Evolutionary conservation across 2,888 invertebrate species (phyloP).

Genomic region (Eledona agricola): DNA sequence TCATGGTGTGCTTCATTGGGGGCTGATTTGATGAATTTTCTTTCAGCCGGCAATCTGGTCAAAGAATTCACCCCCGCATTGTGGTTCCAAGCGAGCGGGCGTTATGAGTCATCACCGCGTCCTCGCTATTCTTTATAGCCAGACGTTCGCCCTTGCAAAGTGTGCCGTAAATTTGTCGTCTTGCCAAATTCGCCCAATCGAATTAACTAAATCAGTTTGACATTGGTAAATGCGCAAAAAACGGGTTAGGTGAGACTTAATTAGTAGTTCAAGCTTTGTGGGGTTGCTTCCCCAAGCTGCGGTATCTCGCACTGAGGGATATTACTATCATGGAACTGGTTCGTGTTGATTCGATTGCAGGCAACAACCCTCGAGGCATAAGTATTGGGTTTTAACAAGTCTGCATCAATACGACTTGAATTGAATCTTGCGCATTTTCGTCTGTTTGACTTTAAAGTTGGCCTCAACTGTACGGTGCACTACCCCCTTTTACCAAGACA

Average conservation of each 20-base stretch:
- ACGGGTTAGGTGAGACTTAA: conserved; percentile 26
- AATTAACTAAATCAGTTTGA: conserved; percentile 18
- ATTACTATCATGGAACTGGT: conserved; percentile 41
- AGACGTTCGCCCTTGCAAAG: conserved; percentile 19
- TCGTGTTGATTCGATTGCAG: conserved; percentile 39
- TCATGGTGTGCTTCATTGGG: too few relatives aligned
- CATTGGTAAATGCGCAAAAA: conserved; percentile 26
- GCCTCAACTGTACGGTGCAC: conserved; percentile 1
- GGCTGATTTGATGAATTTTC: too few relatives aligned
- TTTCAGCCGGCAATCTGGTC: too few relatives aligned
- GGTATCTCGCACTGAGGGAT: conserved; percentile 20
- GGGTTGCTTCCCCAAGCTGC: conserved; percentile 22
- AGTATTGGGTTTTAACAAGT: conserved; percentile 19
- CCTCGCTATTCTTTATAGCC: too few relatives aligned
- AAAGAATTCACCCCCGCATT: too few relatives aligned
- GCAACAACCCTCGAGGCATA: conserved; percentile 30
- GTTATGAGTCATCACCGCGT: too few relatives aligned
- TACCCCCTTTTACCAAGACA: too few relatives aligned
- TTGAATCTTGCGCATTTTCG: conserved; percentile 6
- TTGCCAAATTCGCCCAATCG: conserved; percentile 15
- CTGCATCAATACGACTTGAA: conserved; percentile 13
- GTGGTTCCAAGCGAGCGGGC: too few relatives aligned
- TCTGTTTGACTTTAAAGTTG: conserved; percentile 2
- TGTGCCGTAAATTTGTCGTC: conserved; percentile 20
- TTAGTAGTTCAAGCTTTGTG: conserved; percentile 27